phyloP scores from a whole-genome alignment of 2,888 invertebrate genomes.

The Leucozona laternaria region DNA sequence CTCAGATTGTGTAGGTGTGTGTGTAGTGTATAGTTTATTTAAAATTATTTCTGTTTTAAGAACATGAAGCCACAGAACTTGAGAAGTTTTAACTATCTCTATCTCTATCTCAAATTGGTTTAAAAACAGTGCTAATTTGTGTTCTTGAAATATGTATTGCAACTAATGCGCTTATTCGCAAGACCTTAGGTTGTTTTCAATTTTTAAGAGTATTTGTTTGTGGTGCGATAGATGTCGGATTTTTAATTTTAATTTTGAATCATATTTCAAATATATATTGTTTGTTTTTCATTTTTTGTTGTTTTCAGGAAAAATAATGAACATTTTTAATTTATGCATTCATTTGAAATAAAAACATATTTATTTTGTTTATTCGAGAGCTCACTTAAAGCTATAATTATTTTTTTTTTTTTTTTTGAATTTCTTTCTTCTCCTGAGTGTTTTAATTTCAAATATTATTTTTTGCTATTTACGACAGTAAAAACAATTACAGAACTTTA shows the following conservation, averaged over 20 bases:
- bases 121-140: slow-evolving; percentile 65
- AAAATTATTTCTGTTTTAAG: slow-evolving; percentile 17
- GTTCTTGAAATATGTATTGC: slow-evolving; percentile 46
- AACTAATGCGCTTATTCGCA: slow-evolving; percentile 44
- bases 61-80: slow-evolving; percentile 65
- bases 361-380: slow-evolving; percentile 48
- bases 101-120: slow-evolving; percentile 29
- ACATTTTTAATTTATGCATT: slow-evolving; percentile 18
- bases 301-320: slow-evolving; percentile 24
- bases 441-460: slow-evolving; percentile 62
- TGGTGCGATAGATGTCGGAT: slow-evolving; percentile 51
- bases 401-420: neutral
- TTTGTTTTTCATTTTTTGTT: neutral
- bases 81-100: slow-evolving; percentile 30
- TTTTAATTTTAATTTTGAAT: slow-evolving; percentile 21
- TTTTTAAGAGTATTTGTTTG: slow-evolving; percentile 18
- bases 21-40: slow-evolving; percentile 26
- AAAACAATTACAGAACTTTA: slow-evolving; percentile 35
- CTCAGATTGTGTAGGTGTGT: slow-evolving; percentile 36
- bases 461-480: slow-evolving; percentile 34
- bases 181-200: slow-evolving; percentile 30
- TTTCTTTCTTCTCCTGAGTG: slow-evolving; percentile 71
- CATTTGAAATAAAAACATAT: slow-evolving; percentile 17
- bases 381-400: slow-evolving; percentile 64
- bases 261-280: neutral